A percentile compares a stretch with the other conserved stretches of the same genome.
These are phyloP conservation scores for Illadopsis cleaveri DNA, from an alignment of 2,113 vertebrate species.

Conservation along the genomic window DNA sequence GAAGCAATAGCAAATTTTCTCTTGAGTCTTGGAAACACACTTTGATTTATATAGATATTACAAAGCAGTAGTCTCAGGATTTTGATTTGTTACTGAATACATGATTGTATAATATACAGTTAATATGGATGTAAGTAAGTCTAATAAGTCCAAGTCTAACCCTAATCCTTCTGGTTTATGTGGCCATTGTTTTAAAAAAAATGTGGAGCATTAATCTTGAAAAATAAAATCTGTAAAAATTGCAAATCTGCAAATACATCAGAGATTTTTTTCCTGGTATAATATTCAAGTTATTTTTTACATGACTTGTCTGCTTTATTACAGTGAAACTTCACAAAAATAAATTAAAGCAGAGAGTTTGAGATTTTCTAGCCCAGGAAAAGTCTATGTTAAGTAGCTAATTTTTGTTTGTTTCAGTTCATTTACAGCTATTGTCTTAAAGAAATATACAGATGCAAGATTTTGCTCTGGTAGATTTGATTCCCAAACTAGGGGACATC, in stretches of 20 bases:
- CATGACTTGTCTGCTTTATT: neutral
- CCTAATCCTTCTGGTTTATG: neutral
- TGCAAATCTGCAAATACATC: neutral
- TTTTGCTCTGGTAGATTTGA: neutral
- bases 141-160: neutral
- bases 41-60: neutral
- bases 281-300: neutral
- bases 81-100: neutral
- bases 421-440: neutral
- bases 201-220: neutral
- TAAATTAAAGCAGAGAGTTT: neutral
- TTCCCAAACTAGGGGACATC: neutral
- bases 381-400: neutral
- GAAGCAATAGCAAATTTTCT: neutral
- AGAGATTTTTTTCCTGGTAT: neutral
- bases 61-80: neutral
- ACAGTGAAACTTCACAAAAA: neutral
- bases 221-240: neutral
- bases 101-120: neutral
- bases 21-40: neutral
- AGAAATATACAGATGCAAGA: neutral
- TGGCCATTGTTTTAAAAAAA: constrained; percentile 27
- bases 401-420: neutral
- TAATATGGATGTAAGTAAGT: neutral
- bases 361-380: neutral